These are phyloP conservation scores for Malacoraja senta DNA, from an alignment of 2,797 vertebrate genomes.

Conservation along the genomic window DNA sequence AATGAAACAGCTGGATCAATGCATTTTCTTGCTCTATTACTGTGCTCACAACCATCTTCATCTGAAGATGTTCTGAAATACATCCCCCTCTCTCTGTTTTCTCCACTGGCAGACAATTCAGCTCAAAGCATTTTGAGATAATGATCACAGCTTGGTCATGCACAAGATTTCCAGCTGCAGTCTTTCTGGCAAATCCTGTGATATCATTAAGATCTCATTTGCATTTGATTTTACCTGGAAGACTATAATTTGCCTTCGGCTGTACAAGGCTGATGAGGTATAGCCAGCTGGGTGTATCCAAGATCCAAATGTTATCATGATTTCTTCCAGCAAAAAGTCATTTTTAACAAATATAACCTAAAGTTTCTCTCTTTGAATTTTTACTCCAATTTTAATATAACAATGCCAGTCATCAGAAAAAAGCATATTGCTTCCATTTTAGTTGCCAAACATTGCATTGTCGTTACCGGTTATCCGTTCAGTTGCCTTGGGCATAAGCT, in stretches of 20 bases:
- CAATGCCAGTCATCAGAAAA: not conserved
- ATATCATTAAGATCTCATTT: not conserved
- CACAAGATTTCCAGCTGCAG: not conserved
- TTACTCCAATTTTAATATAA: not conserved
- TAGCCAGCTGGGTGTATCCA: not conserved
- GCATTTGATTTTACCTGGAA: not conserved
- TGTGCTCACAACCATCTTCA: not conserved
- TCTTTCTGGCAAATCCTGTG: not conserved
- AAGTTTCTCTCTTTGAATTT: not conserved
- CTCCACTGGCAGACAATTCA: not conserved
- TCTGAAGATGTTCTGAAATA: not conserved
- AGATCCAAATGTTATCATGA: not conserved
- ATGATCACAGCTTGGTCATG: not conserved
- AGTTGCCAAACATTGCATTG: not conserved
- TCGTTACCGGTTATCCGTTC: not conserved
- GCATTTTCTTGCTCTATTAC: not conserved
- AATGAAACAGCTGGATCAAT: not conserved
- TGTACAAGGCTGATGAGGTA: not conserved
- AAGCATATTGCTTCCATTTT: not conserved
- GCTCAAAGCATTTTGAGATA: not conserved
- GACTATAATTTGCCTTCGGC: not conserved
- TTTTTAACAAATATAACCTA: not conserved
- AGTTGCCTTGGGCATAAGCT: not conserved
- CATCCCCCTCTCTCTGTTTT: not conserved
- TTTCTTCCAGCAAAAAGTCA: not conserved